These are phyloP conservation scores for Lucilia sericata DNA, from an alignment of 1,140 invertebrate species.

Conservation along the genomic window DNA sequence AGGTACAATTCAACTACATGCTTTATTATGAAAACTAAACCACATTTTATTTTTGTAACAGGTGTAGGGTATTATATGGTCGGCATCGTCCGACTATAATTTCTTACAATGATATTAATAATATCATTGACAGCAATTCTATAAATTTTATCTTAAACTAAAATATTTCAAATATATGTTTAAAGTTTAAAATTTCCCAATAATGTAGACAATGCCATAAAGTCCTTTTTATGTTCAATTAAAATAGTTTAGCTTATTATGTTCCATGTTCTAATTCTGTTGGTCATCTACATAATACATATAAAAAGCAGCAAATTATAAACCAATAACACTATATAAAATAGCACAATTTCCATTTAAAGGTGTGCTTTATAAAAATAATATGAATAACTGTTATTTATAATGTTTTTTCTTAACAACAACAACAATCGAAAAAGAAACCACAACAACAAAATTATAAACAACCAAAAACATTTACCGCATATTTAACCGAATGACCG, in stretches of 20 bases:
- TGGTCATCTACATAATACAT: not conserved
- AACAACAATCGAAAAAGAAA: not conserved
- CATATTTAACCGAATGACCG: conserved; percentile 32
- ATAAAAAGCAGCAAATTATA: not conserved
- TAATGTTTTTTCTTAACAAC: not conserved
- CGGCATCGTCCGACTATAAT: no score
- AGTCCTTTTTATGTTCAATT: not conserved
- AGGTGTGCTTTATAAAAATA: conserved; percentile 24
- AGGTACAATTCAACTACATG: no score
- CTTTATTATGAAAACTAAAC: no score
- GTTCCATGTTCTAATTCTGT: not conserved
- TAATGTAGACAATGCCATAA: no score
- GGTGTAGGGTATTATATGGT: no score
- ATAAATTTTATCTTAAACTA: no score
- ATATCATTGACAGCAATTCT: no score
- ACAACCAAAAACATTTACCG: conserved; percentile 24
- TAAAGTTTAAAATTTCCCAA: no score
- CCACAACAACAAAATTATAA: conserved; percentile 13
- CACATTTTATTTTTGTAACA: no score
- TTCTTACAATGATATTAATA: no score
- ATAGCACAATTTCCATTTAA: not conserved
- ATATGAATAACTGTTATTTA: not conserved
- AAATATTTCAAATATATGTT: no score
- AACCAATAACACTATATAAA: not conserved
- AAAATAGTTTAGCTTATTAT: not conserved